Conservation (phyloP, 2,113 vertebrate species). For the Mesoclemmys tuberculata region DNA sequence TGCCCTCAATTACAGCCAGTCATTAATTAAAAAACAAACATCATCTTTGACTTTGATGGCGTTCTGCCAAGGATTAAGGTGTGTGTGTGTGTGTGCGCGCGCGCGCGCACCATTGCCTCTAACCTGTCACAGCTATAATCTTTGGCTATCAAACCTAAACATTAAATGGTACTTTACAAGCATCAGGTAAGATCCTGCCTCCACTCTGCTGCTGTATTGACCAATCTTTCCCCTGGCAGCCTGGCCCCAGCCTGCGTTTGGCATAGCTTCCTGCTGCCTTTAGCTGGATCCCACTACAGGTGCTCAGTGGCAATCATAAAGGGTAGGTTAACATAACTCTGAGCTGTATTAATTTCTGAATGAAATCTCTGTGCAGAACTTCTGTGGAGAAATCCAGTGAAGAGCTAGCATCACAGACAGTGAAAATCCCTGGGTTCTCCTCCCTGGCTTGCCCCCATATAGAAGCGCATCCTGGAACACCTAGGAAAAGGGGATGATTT, state of each 20-base stretch:
- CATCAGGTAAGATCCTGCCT: neutral
- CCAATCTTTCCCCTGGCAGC: neutral
- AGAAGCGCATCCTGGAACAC: neutral
- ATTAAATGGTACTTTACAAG: neutral
- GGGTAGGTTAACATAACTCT: too few species aligned
- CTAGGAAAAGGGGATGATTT: neutral
- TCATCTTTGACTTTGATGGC: neutral
- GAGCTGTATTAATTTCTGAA: too few species aligned
- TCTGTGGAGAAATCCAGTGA: too few species aligned
- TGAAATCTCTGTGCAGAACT: too few species aligned
- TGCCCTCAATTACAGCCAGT: neutral
- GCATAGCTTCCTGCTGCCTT: neutral
- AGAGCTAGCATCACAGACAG: neutral
- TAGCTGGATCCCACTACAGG: neutral
- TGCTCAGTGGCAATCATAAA: neutral
- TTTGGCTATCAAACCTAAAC: neutral
- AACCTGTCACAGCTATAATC: neutral
- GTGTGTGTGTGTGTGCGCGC: too few species aligned
- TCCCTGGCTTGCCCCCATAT: too few species aligned
- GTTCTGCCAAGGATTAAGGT: too few species aligned
- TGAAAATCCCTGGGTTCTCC: neutral
- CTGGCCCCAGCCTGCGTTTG: too few species aligned
- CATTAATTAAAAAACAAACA: neutral
- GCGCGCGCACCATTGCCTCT: neutral
- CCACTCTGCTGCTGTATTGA: neutral